phyloP scores from a whole-genome alignment of 2,888 invertebrate species.

The Siphonodentalium dalli region DNA sequence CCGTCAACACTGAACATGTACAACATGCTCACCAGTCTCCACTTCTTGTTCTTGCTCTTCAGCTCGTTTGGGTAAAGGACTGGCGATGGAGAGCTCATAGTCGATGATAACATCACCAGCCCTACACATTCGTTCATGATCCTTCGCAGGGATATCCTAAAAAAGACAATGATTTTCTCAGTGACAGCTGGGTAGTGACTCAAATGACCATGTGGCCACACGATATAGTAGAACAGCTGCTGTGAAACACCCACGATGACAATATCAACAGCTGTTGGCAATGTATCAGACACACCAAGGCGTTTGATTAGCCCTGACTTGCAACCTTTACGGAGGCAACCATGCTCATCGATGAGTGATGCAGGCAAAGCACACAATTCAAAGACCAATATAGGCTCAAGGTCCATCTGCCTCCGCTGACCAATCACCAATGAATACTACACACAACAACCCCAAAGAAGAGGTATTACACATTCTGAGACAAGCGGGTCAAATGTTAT shows the following conservation, averaged over 20 bases:
- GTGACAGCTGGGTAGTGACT: not conserved
- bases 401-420: constrained; percentile 5
- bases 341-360: constrained; percentile 3
- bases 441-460: no score
- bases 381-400: constrained; percentile 6
- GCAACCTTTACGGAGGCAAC: constrained; percentile 1
- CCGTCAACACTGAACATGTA: not conserved
- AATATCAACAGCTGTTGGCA: constrained; percentile 1
- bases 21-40: constrained; percentile 4
- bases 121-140: constrained; percentile 16
- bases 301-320: constrained; percentile 4
- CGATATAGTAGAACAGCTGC: constrained; percentile 10
- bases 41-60: constrained; percentile 16
- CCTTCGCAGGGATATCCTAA: constrained; percentile 15
- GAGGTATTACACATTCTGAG: no score
- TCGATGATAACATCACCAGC: constrained; percentile 9
- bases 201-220: constrained; percentile 7
- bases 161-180: constrained; percentile 20
- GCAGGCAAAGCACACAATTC: constrained; percentile 11
- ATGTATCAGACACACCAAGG: constrained; percentile 1
- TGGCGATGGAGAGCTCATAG: constrained; percentile 10
- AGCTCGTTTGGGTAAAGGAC: constrained; percentile 14
- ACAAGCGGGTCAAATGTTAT: no score
- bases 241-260: constrained; percentile 12
- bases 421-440: no score